A percentile compares a stretch with the other conserved stretches of the same genome.
These are phyloP conservation scores for Lindbergichthys nudifrons DNA, from an alignment of 2,797 vertebrate species.

Conservation along the genomic window DNA sequence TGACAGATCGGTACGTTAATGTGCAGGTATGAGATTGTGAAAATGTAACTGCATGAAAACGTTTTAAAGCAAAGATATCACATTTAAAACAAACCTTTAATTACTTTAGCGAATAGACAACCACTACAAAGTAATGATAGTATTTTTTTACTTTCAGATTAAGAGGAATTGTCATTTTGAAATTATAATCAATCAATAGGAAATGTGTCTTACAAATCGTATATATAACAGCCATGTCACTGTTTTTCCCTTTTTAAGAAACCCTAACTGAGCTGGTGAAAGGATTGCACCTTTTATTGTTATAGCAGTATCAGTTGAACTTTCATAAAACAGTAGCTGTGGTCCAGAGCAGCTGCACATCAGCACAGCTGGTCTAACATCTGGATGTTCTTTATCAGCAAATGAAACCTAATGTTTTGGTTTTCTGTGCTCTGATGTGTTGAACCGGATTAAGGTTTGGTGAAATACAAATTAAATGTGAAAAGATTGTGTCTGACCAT, in stretches of 20 bases:
- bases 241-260: background rate
- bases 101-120: background rate
- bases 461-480: background rate
- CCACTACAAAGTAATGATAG: background rate
- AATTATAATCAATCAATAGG: background rate
- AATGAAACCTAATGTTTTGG: background rate
- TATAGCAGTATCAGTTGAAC: constrained; percentile 6
- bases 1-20: constrained; percentile 1
- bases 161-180: background rate
- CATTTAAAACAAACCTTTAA: background rate
- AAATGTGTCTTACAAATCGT: background rate
- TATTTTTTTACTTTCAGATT: background rate
- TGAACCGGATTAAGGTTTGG: background rate
- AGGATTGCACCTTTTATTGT: constrained; percentile 3
- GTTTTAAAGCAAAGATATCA: background rate
- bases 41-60: background rate
- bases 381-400: constrained; percentile 12
- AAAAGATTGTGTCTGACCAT: background rate
- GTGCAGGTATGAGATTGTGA: constrained; percentile 1
- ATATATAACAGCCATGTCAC: background rate
- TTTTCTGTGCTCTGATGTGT: background rate
- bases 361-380: constrained; percentile 24
- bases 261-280: background rate
- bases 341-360: constrained; percentile 22
- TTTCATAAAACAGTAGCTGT: background rate